phyloP scores from a whole-genome alignment of 2,113 vertebrate genomes.

The Aphyosemion australe region DNA sequence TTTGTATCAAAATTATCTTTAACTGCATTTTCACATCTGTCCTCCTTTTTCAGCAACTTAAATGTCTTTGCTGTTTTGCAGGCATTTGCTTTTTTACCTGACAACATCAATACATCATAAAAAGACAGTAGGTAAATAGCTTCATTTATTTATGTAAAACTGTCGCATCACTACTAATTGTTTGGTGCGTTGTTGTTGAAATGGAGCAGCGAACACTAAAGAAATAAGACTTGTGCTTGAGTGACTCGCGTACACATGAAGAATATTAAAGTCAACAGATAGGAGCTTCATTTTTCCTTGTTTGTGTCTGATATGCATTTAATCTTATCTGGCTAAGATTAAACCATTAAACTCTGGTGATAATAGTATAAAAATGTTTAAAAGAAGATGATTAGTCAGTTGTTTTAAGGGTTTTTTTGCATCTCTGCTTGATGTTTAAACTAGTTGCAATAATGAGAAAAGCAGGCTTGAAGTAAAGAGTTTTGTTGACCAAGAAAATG shows the following conservation, averaged over 20 bases:
- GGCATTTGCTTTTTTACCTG: slow-evolving; percentile 2
- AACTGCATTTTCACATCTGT: neutral
- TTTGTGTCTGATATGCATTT: no score
- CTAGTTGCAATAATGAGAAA: neutral
- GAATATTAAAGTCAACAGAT: slow-evolving; percentile 37
- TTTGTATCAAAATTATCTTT: no score
- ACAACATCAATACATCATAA: slow-evolving; percentile 1
- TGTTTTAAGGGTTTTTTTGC: neutral
- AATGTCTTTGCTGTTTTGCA: no score
- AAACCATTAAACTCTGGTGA: no score
- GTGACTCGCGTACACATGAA: slow-evolving; percentile 4
- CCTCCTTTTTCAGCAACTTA: no score
- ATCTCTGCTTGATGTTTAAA: slow-evolving; percentile 3
- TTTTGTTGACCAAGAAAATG: slow-evolving; percentile 4
- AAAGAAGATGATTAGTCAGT: neutral
- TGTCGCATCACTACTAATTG: neutral
- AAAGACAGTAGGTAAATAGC: neutral
- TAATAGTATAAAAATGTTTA: no score
- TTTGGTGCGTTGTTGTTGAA: no score
- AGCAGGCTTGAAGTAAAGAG: no score
- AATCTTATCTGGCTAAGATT: no score
- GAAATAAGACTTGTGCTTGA: no score
- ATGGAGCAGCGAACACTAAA: no score
- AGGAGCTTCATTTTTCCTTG: slow-evolving; percentile 20
- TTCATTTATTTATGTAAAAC: slow-evolving; percentile 2